Evolutionary conservation across 2,888 invertebrate species (phyloP), one percentile per base, ranked within the genome.

Genomic region (Encarsia formosa): DNA sequence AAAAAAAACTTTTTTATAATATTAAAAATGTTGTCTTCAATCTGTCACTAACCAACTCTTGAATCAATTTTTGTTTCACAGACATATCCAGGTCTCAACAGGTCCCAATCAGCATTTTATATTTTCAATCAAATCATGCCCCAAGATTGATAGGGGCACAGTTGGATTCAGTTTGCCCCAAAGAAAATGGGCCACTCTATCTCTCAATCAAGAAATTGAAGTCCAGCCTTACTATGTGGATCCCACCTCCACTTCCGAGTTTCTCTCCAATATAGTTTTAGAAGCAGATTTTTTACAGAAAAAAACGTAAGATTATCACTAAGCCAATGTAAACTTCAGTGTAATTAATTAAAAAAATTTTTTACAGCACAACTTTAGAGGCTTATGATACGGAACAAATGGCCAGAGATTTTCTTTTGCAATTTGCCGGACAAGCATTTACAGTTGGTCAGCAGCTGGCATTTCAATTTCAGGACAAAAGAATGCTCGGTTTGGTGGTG

Each of bases 321-420:
- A 31, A n/a, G 37, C 24, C 16, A 19, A 2, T 11, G 32, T 34
- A 40, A 19, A 32, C 41, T 18, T n/a, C n/a, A n/a, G n/a, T n/a
- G n/a, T n/a, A n/a, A n/a, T n/a, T n/a, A n/a, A n/a, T n/a, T n/a
- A n/a, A n/a, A n/a, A n/a, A n/a, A n/a, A n/a, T 5, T 56, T 44
- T 37, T 59, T 79, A 32, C 72, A 95, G 93, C 20, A 86, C 86
- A 4, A 87, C 91, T 2, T 78, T 86, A 69, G 96, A 97, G 53
- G 88, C 93, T 0, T 94, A 93, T 72, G 94, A 99, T 75, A 88
- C 95, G 0, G 98, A 99, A 73, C 83, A 87, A 67, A 98, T 99
- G 97, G 94, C 96, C 1, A 84, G 85, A 58, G 95, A 96, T 71
- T 98, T 98, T 74, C 77, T 90, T 6, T 82, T 87, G 71, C 88